phyloP scores from a whole-genome alignment of 1,140 invertebrate genomes.

The Colletes latitarsis region DNA sequence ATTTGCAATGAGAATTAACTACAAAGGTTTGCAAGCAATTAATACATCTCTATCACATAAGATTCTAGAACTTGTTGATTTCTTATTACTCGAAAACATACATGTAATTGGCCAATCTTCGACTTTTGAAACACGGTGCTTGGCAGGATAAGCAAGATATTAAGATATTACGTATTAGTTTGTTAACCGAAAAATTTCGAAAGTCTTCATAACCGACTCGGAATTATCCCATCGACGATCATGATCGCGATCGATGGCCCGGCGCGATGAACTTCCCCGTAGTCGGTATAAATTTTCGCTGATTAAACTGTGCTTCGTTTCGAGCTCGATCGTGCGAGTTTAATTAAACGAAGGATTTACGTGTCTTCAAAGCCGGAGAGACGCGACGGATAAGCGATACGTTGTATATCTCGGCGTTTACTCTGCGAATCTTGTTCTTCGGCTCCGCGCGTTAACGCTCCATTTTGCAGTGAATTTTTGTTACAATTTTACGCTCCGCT shows the following conservation, averaged over 20 bases:
- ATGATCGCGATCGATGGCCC: neutral
- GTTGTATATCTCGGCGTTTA: neutral
- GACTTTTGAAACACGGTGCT: too few relatives aligned
- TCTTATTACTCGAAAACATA: too few relatives aligned
- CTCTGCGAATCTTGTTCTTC: too few relatives aligned
- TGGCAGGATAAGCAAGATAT: neutral
- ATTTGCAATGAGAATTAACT: too few relatives aligned
- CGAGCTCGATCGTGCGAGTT: neutral
- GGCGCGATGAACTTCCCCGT: neutral
- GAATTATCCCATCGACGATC: neutral
- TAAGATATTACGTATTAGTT: neutral
- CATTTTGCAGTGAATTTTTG: neutral
- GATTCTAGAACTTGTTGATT: too few relatives aligned
- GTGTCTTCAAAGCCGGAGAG: neutral
- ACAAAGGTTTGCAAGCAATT: too few relatives aligned
- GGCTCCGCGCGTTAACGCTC: too few relatives aligned
- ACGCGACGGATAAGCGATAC: neutral
- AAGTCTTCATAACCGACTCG: neutral
- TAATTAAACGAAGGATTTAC: slow-evolving; percentile 20
- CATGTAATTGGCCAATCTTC: too few relatives aligned
- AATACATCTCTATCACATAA: too few relatives aligned
- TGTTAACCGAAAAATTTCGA: too few relatives aligned
- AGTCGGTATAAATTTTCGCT: neutral
- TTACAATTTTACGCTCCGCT: neutral
- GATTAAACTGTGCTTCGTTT: slow-evolving; percentile 4